phyloP scores from a whole-genome alignment of 2,113 vertebrate genomes.

The Trematomus loennbergii region DNA sequence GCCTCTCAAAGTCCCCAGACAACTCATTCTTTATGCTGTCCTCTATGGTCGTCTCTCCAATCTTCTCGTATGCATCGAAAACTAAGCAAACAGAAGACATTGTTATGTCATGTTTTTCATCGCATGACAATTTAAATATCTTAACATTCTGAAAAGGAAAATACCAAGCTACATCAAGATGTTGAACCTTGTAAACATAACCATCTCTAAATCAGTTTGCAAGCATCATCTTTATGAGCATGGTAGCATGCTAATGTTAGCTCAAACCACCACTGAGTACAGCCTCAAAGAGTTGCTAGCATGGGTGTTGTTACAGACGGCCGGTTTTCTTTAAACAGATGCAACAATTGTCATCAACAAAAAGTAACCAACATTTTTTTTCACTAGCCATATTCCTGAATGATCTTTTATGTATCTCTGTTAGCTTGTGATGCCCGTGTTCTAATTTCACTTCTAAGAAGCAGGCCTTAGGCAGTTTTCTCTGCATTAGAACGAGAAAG shows the following conservation, averaged over 20 bases:
- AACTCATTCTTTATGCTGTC: slow-evolving; percentile 94
- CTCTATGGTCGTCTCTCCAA: slow-evolving; percentile 90
- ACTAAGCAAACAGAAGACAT: slow-evolving; percentile 78
- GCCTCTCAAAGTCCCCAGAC: slow-evolving; percentile 95
- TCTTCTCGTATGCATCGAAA: slow-evolving; percentile 93
- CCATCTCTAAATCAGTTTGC: too few species aligned
- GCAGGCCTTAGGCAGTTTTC: neutral
- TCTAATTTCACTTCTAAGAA: neutral
- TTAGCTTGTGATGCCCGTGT: neutral
- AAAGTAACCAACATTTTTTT: too few species aligned
- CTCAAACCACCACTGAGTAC: neutral
- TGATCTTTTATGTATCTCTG: neutral
- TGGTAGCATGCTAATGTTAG: neutral
- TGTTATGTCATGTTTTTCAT: too few species aligned
- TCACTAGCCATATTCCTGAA: neutral
- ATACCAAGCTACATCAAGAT: neutral
- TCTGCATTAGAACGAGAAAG: neutral
- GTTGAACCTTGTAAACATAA: neutral
- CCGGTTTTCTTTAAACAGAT: neutral
- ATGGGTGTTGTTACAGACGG: neutral
- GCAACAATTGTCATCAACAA: neutral
- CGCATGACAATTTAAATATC: neutral
- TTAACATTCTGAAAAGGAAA: neutral
- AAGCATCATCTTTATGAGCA: neutral
- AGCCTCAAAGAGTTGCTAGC: neutral